Evolutionary conservation across 2,113 vertebrate species (phyloP), one percentile per base, ranked within the genome.

Genomic region (Caranx melampygus): DNA sequence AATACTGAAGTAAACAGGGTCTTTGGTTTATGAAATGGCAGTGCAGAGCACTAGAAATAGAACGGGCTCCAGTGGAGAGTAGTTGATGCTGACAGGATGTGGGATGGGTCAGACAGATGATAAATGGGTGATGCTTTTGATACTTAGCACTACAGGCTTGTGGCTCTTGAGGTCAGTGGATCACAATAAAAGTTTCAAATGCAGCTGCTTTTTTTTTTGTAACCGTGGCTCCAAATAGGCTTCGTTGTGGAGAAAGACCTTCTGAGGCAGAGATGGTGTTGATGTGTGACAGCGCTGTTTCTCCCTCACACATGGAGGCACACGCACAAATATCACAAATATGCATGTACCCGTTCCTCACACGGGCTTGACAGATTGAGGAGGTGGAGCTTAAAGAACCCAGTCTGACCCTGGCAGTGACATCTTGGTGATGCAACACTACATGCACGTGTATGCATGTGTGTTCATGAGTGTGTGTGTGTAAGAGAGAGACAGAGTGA

Each of bases 351-450:
- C 70, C 63, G 3, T 54, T 70, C 62, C 21, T 73, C 75, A 75
- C 49, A 67, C 59, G 26, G 59, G 15, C 59, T 40, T 72, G 83
- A 82, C 91, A 92, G 89, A 90, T 91, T 94, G 92, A 81, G 67
- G 64, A 75, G 93, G 91, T n/a, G 86, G 87, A 82, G 87, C 72
- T 82, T 90, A 77, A 86, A 71, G 52, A 60, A 82, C 67, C 71
- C 75, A 62, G 61, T 66, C 83, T 69, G 61, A 89, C 78, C 78
- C 88, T 83, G 84, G 81, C 87, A 88, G 70, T 63, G 11, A 60
- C 81, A 75, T 87, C 52, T 72, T 75, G 64, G 72, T 90, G 89
- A 93, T 87, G 76, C 78, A 92, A 68, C 66, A 65, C 68, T 55
- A 40, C 67, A 47, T 75, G 60, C 18, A 6, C 7, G 14, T 58